Conservation (phyloP, 2,113 vertebrate species). For the Seriola quinqueradiata region DNA sequence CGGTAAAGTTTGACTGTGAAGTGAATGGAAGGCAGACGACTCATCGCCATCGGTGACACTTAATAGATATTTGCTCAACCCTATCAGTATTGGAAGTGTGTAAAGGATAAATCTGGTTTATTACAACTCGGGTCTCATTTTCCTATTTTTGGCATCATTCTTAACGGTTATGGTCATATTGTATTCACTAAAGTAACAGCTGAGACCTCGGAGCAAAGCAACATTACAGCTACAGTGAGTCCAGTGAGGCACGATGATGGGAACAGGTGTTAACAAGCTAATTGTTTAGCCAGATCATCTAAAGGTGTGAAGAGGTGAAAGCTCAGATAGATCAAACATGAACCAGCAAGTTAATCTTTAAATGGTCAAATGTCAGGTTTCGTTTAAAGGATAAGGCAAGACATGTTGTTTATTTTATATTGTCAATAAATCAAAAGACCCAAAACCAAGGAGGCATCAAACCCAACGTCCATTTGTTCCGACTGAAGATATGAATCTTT, state of each 20-base stretch:
- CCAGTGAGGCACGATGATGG: neutral
- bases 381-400: too few relatives aligned
- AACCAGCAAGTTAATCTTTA: too few relatives aligned
- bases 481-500: too few relatives aligned
- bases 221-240: neutral
- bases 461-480: too few relatives aligned
- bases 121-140: neutral
- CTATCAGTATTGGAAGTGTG: neutral
- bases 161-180: neutral
- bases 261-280: neutral
- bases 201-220: slow-evolving; percentile 6
- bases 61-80: neutral
- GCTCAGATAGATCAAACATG: too few relatives aligned
- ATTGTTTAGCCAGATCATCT: neutral
- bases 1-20: slow-evolving; percentile 46
- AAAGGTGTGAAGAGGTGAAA: neutral
- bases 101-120: slow-evolving; percentile 10
- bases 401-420: too few relatives aligned
- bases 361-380: too few relatives aligned
- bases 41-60: slow-evolving; percentile 7
- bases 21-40: slow-evolving; percentile 32
- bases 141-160: neutral
- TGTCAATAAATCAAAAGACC: too few relatives aligned
- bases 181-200: neutral
- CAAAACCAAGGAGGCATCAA: too few relatives aligned